Evolutionary conservation across 2,888 invertebrate genomes (phyloP), one percentile per base, ranked within the genome.

Genomic region (Eristalis tenax): DNA sequence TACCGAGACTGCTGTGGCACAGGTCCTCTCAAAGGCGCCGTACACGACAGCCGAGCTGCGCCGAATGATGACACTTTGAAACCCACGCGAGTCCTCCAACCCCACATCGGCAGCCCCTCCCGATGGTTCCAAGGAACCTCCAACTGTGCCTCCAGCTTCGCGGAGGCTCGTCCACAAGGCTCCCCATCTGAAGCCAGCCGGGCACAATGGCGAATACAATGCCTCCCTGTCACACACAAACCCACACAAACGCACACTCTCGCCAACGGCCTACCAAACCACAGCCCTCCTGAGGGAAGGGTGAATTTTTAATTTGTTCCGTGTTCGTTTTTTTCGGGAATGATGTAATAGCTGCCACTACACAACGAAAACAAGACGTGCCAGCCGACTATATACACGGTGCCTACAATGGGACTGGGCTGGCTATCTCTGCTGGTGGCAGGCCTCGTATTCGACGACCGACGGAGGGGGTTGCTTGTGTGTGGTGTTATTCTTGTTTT

Each of bases 301-400:
- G 81, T 75, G 81, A 64, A 57, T 69, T 75, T 81, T 80, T 61
- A 80, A 63, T 68, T 59, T 61, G 10, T 18, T 26, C 2, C n/a
- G 15, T 1, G 15, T 61, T 59, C 35, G 0, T 61, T 22, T 13
- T 18, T 43, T n/a, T n/a, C 8, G 35, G 50, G 13, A 15, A 35
- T 11, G 43, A 35, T 43, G 26, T 73, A 66, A 73, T 65, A 61
- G 56, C 69, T 65, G 57, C 38, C 23, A 70, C 38, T 50, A 50
- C 15, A 65, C 22, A 70, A 82, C 28, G 76, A 70, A 59, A 76
- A 81, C 59, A 59, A 38, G 65, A 65, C n/a, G 50, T 40, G 50
- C 40, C 4, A 38, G 69, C 35, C n/a, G 50, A 1, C 35, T 35
- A 81, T 75, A 56, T 74, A 43, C 68, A 68, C 61, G 61, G n/a